Percentiles rank a stretch among this genome's conserved stretches.
These are phyloP conservation scores for Cottus gobio DNA, from an alignment of 2,113 vertebrate genomes.

Conservation along the genomic window DNA sequence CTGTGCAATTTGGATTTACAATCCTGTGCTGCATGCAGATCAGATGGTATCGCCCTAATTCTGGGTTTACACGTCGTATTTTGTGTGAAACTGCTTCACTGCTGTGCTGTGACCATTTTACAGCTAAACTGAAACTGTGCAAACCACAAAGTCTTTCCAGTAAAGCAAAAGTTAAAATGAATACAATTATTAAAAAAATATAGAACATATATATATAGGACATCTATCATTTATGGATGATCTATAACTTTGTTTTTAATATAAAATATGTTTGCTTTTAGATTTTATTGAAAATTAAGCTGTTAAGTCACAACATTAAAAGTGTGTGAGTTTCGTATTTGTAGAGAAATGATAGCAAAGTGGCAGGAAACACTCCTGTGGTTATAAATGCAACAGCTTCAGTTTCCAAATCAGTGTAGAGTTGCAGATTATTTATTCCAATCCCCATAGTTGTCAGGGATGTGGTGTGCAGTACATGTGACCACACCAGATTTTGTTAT, in stretches of 20 bases:
- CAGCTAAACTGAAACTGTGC: slow-evolving; percentile 7
- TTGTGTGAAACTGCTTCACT: slow-evolving; percentile 15
- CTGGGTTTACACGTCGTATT: neutral
- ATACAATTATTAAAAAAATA: no score
- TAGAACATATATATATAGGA: neutral
- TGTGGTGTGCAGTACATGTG: neutral
- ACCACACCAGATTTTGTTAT: neutral
- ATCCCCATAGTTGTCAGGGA: neutral
- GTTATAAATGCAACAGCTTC: slow-evolving; percentile 9
- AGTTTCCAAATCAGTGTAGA: slow-evolving; percentile 47
- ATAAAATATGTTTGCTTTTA: neutral
- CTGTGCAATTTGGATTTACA: neutral
- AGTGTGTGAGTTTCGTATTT: neutral
- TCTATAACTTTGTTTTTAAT: neutral
- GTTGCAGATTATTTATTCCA: slow-evolving; percentile 10
- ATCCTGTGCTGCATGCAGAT: neutral
- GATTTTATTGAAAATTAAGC: neutral
- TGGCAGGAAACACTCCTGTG: slow-evolving; percentile 47
- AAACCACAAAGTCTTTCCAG: neutral
- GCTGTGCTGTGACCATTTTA: neutral
- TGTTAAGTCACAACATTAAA: neutral
- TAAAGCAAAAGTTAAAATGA: slow-evolving; percentile 17
- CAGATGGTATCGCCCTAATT: neutral
- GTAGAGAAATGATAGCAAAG: slow-evolving; percentile 8
- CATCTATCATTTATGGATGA: neutral